These are phyloP conservation scores for Neoaliturus tenellus DNA, from an alignment of 2,888 invertebrate species.

Conservation along the genomic window DNA sequence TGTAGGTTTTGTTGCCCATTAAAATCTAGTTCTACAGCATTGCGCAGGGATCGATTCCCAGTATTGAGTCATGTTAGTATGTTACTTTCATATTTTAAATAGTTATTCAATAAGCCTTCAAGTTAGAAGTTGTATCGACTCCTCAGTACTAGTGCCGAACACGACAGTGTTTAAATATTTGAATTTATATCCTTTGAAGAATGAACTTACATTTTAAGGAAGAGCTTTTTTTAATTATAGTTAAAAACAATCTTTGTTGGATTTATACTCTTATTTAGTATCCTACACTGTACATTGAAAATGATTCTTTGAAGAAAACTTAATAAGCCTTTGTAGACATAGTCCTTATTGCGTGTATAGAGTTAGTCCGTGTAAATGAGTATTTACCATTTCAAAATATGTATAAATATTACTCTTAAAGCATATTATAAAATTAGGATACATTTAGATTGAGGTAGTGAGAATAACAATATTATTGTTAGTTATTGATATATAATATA, in stretches of 20 bases:
- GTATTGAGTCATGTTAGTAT: too few species aligned
- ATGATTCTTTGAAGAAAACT: not conserved
- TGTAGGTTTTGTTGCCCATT: too few species aligned
- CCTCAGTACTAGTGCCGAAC: too few species aligned
- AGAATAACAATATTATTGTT: conserved; percentile 3
- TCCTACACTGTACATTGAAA: not conserved
- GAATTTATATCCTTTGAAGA: too few species aligned
- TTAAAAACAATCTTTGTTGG: not conserved
- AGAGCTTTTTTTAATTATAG: too few species aligned
- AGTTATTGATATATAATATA: conserved; percentile 15
- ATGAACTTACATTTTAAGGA: too few species aligned
- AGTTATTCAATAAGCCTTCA: too few species aligned
- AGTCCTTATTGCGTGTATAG: not conserved
- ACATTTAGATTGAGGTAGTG: not conserved
- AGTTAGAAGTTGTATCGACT: too few species aligned
- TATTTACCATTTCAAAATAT: not conserved
- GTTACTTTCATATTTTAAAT: too few species aligned
- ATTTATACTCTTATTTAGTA: not conserved
- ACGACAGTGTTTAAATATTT: too few species aligned
- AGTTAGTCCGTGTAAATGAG: not conserved
- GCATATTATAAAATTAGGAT: not conserved
- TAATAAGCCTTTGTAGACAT: not conserved
- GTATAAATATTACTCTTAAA: conserved; percentile 1
- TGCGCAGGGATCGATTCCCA: too few species aligned
- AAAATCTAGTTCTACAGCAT: too few species aligned